Percentiles rank a stretch among this genome's conserved stretches.
These are phyloP conservation scores for Craterocephalus amniculus DNA, from an alignment of 2,797 vertebrate species.

Conservation along the genomic window DNA sequence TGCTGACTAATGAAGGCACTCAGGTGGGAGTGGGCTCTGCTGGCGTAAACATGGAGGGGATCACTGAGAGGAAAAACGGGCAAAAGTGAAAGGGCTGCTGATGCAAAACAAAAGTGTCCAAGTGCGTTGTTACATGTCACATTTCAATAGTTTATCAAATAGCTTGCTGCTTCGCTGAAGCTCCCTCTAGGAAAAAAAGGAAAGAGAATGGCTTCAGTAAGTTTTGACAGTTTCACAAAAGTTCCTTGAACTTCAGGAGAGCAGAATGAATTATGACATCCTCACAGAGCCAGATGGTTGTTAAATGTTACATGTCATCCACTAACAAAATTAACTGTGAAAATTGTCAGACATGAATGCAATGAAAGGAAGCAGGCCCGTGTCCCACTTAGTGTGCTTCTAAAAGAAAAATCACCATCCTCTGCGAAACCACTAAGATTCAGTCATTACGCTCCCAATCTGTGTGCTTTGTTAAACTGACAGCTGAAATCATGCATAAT, in stretches of 20 bases:
- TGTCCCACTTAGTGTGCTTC: conserved; percentile 16
- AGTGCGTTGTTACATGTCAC: conserved; percentile 39
- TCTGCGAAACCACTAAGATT: conserved; percentile 26
- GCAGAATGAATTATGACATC: conserved; percentile 35
- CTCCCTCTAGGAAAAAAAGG: not conserved
- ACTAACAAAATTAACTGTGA: conserved; percentile 42
- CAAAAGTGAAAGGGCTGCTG: conserved; percentile 19
- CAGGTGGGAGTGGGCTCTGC: not conserved
- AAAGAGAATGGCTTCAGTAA: not conserved
- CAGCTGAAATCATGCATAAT: conserved; percentile 44
- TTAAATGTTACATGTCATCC: conserved; percentile 61
- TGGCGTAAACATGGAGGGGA: conserved; percentile 11
- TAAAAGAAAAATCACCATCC: not conserved
- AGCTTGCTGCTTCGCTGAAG: conserved; percentile 19
- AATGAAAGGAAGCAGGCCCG: conserved; percentile 1
- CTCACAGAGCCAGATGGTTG: conserved; percentile 51
- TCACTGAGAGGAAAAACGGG: not conserved
- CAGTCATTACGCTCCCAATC: conserved; percentile 32
- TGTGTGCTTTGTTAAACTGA: conserved; percentile 47
- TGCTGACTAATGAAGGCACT: conserved; percentile 40
- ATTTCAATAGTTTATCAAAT: conserved; percentile 53
- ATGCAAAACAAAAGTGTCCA: conserved; percentile 39
- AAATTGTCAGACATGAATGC: conserved; percentile 29
- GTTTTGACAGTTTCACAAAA: conserved; percentile 43
- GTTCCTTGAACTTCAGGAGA: conserved; percentile 43